Conservation (phyloP, 2,797 vertebrate genomes). For the Gymnothorax reevesii region DNA sequence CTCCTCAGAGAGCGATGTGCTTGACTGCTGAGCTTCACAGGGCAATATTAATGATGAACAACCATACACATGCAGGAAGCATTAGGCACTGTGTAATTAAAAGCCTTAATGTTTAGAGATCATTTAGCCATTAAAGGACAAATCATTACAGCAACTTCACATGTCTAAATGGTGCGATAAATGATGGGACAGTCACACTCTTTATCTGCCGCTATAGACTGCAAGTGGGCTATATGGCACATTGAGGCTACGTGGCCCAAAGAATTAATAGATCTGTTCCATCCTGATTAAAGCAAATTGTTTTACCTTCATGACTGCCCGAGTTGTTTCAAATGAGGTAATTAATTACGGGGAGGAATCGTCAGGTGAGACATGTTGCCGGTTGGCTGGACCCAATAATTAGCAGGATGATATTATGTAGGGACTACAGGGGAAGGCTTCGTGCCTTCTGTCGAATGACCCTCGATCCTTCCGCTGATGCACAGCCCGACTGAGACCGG, state of each 20-base stretch:
- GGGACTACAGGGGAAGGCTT: slow-evolving; percentile 37
- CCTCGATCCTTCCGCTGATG: slow-evolving; percentile 52
- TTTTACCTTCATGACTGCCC: slow-evolving; percentile 57
- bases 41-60: background rate
- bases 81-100: background rate
- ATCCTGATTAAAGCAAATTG: slow-evolving; percentile 46
- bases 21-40: background rate
- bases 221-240: background rate
- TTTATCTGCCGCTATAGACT: slow-evolving; percentile 23
- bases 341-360: slow-evolving; percentile 53
- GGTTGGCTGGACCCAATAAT: slow-evolving; percentile 55
- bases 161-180: background rate
- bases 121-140: background rate
- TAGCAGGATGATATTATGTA: slow-evolving; percentile 44
- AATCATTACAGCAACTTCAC: background rate
- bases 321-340: slow-evolving; percentile 54
- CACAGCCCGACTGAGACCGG: slow-evolving; percentile 43
- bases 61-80: background rate
- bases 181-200: background rate
- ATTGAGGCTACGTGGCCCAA: slow-evolving; percentile 29
- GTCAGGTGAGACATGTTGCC: slow-evolving; percentile 53
- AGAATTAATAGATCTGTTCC: slow-evolving; percentile 28
- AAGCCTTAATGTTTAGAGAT: background rate
- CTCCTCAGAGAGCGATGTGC: background rate
- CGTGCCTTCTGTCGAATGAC: slow-evolving; percentile 50